Percentiles rank a stretch among this genome's conserved stretches.
Evolutionary conservation across 2,113 vertebrate genomes (phyloP).

Genomic region (Neogobius melanostomus): DNA sequence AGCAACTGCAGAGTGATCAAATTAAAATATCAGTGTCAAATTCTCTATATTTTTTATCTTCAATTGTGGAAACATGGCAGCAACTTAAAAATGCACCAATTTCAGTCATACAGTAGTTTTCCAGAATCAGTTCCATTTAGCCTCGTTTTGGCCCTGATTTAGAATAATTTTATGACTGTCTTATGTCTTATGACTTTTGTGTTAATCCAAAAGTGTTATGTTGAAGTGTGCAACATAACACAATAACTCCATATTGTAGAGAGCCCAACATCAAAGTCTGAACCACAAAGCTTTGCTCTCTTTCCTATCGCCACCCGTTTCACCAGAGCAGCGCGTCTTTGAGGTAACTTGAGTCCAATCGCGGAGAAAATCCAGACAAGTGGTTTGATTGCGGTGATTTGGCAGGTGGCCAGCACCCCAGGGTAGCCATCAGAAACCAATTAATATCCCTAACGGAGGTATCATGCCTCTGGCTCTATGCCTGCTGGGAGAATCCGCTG

Average conservation of each 20-base stretch:
- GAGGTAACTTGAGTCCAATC: conserved; percentile 37
- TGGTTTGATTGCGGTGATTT: conserved; percentile 49
- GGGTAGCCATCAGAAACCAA: conserved; percentile 62
- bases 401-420: conserved; percentile 55
- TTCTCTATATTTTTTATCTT: too few relatives aligned
- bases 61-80: too few relatives aligned
- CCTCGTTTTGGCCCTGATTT: too few relatives aligned
- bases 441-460: conserved; percentile 64
- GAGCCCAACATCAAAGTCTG: too few relatives aligned
- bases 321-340: conserved; percentile 11
- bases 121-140: too few relatives aligned
- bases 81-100: too few relatives aligned
- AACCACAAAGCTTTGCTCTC: too few relatives aligned
- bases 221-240: background rate
- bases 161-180: too few relatives aligned
- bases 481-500: conserved; percentile 60
- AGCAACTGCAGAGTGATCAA: background rate
- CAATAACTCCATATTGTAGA: background rate
- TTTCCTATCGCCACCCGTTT: too few relatives aligned
- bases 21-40: too few relatives aligned
- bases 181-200: too few relatives aligned
- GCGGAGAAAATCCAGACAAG: conserved; percentile 27
- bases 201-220: background rate
- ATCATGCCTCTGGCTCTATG: conserved; percentile 55
- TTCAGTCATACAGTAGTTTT: too few relatives aligned